Base-by-base conservation (phyloP, 1,140 invertebrate genomes). In the Panagrolaimus sp. region DNA sequence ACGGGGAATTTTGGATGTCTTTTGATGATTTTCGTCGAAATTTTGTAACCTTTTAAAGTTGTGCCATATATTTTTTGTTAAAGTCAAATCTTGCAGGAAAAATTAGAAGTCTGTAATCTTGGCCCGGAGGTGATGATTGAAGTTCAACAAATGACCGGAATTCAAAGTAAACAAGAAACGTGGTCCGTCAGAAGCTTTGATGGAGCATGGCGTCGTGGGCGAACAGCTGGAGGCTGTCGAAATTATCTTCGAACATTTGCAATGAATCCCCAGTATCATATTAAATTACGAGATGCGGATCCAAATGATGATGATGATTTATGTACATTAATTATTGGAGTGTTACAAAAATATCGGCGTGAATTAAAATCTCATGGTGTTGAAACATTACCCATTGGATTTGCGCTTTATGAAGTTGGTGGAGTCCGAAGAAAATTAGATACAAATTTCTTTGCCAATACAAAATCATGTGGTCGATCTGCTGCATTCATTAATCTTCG, bases 181-280 rank as follows among this genome's bases (percentile, higher is more conserved):
- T 99, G 96, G 96, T 92, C 94, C 83, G 91, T 92, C 87, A 92
- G 89, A 64, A 89, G 92, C 17, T 96, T 91, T 80, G 91, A 96
- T 82, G 94, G 94, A 9, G 90, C 91, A 81, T 98, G 96, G 96
- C 91, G 92, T 1, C 84, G 77, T 15, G 84, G 93, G 17, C 90
- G 92, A 1, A 96, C 93, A 15, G 94, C 95, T 43, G 96, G 96
- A 38, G 96, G 96, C 15, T 98, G 96, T 84, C 89, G 96, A 78
- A 98, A 99, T 85, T 94, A 90, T 84, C 85, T 97, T 72, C 88
- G 90, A 58, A 75, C 80, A 14, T 82, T 82, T 77, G 82, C 80
- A n/a, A 77, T 63, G 74, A 99, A 99, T 86, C 96, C 96, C 1
- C 96, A 99, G 83, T 98, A 95, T 84, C 88, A 90, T 15, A 90